phyloP scores from a whole-genome alignment of 37 sponge, comb jelly and placozoan species.

The Halisarca cf. caerulea region DNA sequence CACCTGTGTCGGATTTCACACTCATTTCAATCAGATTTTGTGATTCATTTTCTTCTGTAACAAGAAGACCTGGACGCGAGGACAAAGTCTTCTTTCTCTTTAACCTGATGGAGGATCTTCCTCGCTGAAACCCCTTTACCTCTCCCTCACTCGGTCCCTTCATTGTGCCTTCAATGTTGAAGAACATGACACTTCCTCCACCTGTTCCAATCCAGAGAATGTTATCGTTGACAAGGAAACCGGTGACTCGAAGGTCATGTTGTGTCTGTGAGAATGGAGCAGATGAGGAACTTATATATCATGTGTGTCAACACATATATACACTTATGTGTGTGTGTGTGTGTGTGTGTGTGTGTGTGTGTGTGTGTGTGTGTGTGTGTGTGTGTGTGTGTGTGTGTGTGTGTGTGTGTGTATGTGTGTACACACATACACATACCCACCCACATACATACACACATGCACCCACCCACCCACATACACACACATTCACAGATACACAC shows the following conservation, averaged over 20 bases:
- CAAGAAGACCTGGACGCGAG: neutral
- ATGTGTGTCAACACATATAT: too few relatives aligned
- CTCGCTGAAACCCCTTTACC: neutral
- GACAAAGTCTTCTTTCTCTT: neutral
- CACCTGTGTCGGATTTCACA: neutral
- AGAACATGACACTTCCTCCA: conserved; percentile 14
- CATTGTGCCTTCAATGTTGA: neutral
- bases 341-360: too few relatives aligned
- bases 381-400: too few relatives aligned
- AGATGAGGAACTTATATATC: too few relatives aligned
- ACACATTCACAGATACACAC: too few relatives aligned
- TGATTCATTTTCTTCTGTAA: neutral
- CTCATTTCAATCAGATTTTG: neutral
- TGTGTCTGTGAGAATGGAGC: conserved; percentile 5
- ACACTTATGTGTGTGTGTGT: too few relatives aligned
- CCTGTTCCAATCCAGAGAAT: conserved; percentile 17
- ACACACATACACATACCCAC: too few relatives aligned
- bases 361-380: too few relatives aligned
- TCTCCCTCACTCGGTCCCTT: neutral
- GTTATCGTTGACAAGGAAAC: neutral
- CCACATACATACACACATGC: too few relatives aligned
- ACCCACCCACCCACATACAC: too few relatives aligned
- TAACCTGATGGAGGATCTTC: neutral
- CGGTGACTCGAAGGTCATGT: conserved; percentile 5
- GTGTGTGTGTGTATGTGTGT: too few relatives aligned